Evolutionary conservation across 2,113 vertebrate genomes (phyloP).

Genomic region (Coryphaenoides rupestris): DNA sequence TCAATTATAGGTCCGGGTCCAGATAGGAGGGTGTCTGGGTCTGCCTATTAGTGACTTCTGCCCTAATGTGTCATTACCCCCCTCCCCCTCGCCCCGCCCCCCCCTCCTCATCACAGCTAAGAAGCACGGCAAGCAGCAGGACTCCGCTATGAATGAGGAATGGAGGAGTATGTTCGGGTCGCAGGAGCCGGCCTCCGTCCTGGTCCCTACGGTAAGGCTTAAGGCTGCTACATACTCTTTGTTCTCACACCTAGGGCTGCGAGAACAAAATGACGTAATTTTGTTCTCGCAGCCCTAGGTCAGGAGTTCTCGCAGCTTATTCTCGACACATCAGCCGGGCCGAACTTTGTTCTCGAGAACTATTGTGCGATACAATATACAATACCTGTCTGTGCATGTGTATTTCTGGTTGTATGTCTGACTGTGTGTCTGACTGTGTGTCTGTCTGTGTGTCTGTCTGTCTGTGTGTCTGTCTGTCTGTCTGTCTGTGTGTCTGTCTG

Average conservation of each 20-base stretch:
- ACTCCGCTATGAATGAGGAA: slow-evolving; percentile 94
- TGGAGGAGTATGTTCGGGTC: slow-evolving; percentile 99
- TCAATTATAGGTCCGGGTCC: too few species aligned
- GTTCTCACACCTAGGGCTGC: too few species aligned
- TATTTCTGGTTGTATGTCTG: neutral
- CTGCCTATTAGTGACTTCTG: too few species aligned
- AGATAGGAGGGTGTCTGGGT: too few species aligned
- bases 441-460: neutral
- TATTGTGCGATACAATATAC: too few species aligned
- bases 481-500: neutral
- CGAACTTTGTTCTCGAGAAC: too few species aligned
- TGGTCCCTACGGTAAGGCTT: slow-evolving; percentile 62
- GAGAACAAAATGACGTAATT: too few species aligned
- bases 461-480: neutral
- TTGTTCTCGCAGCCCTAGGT: too few species aligned
- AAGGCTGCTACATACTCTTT: too few species aligned
- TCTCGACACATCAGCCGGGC: too few species aligned
- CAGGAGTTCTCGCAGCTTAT: too few species aligned
- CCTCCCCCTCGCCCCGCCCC: neutral
- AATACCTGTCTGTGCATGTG: too few species aligned
- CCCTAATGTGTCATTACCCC: slow-evolving; percentile 10
- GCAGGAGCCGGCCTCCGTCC: slow-evolving; percentile 80
- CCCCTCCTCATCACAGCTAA: slow-evolving; percentile 69
- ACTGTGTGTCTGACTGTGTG: neutral
- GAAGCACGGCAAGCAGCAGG: slow-evolving; percentile 94